Evolutionary conservation across 2,888 invertebrate species (phyloP).

Genomic region (Andricus quercusramuli): DNA sequence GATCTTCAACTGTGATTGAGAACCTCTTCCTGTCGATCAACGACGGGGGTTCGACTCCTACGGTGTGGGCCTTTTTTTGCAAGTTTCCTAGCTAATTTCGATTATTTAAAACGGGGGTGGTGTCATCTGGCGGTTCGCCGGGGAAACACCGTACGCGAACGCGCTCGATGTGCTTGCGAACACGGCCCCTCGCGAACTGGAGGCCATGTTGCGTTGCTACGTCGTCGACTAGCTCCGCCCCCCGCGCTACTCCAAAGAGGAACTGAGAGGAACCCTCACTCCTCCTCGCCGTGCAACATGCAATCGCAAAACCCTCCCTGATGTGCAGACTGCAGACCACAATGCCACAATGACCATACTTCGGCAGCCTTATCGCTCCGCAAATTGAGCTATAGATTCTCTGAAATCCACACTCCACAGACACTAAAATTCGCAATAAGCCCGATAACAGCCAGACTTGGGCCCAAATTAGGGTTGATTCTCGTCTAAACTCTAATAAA

Average conservation of each 20-base stretch:
- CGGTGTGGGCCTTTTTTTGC: neutral
- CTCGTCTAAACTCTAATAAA: too few species aligned
- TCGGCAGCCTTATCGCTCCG: neutral
- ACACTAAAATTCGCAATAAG: neutral
- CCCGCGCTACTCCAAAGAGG: slow-evolving; percentile 41
- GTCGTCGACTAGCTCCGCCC: slow-evolving; percentile 62
- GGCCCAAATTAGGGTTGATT: too few species aligned
- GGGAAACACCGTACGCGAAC: slow-evolving; percentile 56
- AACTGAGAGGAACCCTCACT: slow-evolving; percentile 44
- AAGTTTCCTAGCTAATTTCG: slow-evolving; percentile 1
- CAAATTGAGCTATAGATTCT: neutral
- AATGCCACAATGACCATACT: slow-evolving; percentile 4
- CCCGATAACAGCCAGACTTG: too few species aligned
- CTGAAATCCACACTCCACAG: neutral
- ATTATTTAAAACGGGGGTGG: slow-evolving; percentile 44
- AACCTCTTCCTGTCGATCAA: slow-evolving; percentile 7
- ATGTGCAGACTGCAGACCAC: neutral
- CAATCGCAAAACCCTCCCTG: slow-evolving; percentile 1
- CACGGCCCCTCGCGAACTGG: slow-evolving; percentile 69
- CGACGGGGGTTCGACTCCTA: neutral
- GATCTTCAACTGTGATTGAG: neutral
- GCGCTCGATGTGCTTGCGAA: slow-evolving; percentile 63
- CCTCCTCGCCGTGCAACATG: neutral
- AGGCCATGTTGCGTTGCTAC: slow-evolving; percentile 67
- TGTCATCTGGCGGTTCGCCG: slow-evolving; percentile 65